Base-by-base conservation (phyloP, 2,888 invertebrate species). In the Drosophila meridiana region DNA sequence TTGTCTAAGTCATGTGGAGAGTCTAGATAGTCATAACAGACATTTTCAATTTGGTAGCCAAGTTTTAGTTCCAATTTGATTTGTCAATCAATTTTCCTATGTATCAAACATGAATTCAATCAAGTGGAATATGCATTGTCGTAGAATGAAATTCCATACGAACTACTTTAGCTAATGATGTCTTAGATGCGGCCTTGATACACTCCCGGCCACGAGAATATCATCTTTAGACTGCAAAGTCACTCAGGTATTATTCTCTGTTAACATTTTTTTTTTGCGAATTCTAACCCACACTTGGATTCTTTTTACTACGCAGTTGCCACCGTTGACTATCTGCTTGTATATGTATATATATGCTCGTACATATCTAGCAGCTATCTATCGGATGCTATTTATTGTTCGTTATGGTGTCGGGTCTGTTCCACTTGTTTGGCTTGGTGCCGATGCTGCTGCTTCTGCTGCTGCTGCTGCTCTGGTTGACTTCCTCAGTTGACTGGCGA, bases 351-450 rank as follows among this genome's bases (percentile, higher is more conserved):
- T 53, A 32, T 26, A 8, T 58, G 55, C 34, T 38, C 36, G 36
- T 38, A 14, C 28, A 57, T 14, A 40, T 65, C 11, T 58, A 14
- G 28, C 42, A 14, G 47, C 42, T 53, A 58, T 52, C 60, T 68
- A 57, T 45, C 42, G 61, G 69, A 50, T 48, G 56, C 20, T 43
- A 50, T 62, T 38, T 47, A 62, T 61, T 52, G 56, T 60, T 69
- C 52, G 34, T 62, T 72, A n/a, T 70, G 69, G 69, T 56, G 6
- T 43, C 71, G 77, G 47, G 20, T 76, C 66, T 62, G 83, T 86
- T 86, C 86, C 89, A 88, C 76, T 73, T 78, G 81, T 62, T 60
- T 72, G 61, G 32, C 40, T 56, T 40, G 58, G 55, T 30, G 64
- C 60, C 65, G 72, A 60, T 83, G 50, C 45, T 11, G 43, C 9